Evolutionary conservation across 2,113 vertebrate species (phyloP), one percentile per base, ranked within the genome.

Genomic region (Pantherophis guttatus): DNA sequence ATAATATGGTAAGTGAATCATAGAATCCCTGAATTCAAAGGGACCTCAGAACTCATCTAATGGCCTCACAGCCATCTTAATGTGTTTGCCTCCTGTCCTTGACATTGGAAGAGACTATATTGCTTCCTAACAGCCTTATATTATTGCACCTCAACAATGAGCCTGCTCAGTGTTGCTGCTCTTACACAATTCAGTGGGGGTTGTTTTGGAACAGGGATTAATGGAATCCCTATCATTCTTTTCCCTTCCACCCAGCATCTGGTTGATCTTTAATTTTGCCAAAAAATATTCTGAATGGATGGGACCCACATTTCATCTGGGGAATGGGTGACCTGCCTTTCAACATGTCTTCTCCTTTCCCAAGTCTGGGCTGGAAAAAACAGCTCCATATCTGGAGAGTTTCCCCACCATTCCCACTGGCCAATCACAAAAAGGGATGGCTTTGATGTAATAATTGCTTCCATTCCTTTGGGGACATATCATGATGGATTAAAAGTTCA

Each of bases 1-100:
- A 99, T 94, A 99, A 99, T 95, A 99, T 99, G 99, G 99, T 99
- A 96, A 98, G 97, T 86, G 97, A 65, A 4, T 62, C 19, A 1
- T 65, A 75, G 33, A n/a, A 3, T 26, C 89, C 85, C 29, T 85
- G 50, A n/a, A 17, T n/a, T 24, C 53, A 26, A 88, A 88, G n/a
- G 39, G 33, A 48, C 2, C 54, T 44, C 75, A 44, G 24, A 48
- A 0, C 54, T 44, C 75, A 44, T 44, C 8, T 9, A 44, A 44
- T 39, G 9, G 33, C 8, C 17, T 81, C 75, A 81, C 8, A 21
- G n/a, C 8, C 33, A 44, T 81, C 75, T 21, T 81, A 44, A 44
- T 81, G 75, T 44, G 17, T 81, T 81, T 75, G 44, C 75, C 33
- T 81, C 33, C 33, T 81, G 75, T 81, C 33, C 75, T 81, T 81